Evolutionary conservation across 2,113 vertebrate genomes (phyloP).

Genomic region (Clarias batrachus): DNA sequence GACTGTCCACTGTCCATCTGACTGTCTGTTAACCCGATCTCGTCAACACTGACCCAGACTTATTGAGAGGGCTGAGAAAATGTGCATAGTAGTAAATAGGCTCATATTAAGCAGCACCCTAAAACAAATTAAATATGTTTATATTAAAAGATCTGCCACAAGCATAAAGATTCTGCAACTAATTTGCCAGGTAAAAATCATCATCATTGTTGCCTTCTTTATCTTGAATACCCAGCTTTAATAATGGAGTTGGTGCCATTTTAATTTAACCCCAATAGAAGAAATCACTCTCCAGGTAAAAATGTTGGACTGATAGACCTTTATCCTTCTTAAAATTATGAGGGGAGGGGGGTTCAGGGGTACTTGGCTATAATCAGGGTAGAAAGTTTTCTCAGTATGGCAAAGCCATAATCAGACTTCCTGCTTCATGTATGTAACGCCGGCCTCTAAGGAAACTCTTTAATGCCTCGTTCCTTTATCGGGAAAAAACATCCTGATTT

Average conservation of each 20-base stretch:
- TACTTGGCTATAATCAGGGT: no score
- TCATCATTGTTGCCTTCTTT: background rate
- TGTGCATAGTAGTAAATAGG: background rate
- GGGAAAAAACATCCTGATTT: no score
- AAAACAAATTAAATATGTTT: background rate
- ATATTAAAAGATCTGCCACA: background rate
- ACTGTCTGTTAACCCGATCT: background rate
- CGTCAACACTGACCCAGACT: background rate
- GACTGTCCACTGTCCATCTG: background rate
- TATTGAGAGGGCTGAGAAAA: background rate
- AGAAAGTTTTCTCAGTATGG: no score
- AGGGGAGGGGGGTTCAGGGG: no score
- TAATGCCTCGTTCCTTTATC: no score
- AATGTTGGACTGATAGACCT: no score
- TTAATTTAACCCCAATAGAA: background rate
- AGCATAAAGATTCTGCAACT: background rate
- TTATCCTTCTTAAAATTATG: no score
- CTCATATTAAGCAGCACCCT: background rate
- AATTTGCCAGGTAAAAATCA: background rate
- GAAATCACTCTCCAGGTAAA: no score
- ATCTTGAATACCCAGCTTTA: background rate
- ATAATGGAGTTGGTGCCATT: background rate
- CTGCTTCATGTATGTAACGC: no score
- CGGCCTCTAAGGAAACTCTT: no score
- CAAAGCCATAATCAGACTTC: no score